These are phyloP conservation scores for Apostichopus leukothele DNA, from an alignment of 53 echinoderm and acorn worm species.

Conservation along the genomic window DNA sequence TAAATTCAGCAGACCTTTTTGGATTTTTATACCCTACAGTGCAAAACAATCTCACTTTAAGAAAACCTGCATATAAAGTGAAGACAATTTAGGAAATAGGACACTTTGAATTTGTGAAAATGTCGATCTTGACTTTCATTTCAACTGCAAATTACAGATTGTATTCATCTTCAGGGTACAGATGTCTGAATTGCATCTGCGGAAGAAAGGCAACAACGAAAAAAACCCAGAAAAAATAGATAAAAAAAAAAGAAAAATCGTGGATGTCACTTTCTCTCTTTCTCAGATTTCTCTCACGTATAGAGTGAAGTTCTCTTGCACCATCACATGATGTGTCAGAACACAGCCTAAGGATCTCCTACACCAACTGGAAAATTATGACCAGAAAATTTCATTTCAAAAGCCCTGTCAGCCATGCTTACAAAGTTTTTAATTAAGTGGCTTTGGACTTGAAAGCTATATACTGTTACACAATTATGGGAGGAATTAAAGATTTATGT, in stretches of 20 bases:
- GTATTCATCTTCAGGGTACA: slow-evolving; percentile 1
- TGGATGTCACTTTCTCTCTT: neutral
- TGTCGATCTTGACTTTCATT: slow-evolving; percentile 23
- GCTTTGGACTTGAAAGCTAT: neutral
- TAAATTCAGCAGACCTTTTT: neutral
- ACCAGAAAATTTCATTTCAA: slow-evolving; percentile 11
- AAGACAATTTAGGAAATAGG: slow-evolving; percentile 29
- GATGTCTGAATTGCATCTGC: neutral
- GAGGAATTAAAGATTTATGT: neutral
- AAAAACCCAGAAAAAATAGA: neutral
- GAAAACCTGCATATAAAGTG: neutral
- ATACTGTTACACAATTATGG: slow-evolving; percentile 1
- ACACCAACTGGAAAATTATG: neutral
- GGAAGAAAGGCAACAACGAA: neutral
- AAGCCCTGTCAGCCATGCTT: slow-evolving; percentile 9
- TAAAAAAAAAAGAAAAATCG: neutral
- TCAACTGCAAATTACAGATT: neutral
- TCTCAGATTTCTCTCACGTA: no score
- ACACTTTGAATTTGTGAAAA: slow-evolving; percentile 23
- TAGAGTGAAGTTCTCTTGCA: neutral
- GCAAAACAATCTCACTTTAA: neutral
- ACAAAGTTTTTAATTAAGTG: slow-evolving; percentile 31
- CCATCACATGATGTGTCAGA: slow-evolving; percentile 1
- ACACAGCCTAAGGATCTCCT: slow-evolving; percentile 2
- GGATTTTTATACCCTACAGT: slow-evolving; percentile 4